A percentile compares a stretch with the other conserved stretches of the same genome.
Conservation (phyloP, 2,888 invertebrate species). For the Gymnosoma rotundatum region DNA sequence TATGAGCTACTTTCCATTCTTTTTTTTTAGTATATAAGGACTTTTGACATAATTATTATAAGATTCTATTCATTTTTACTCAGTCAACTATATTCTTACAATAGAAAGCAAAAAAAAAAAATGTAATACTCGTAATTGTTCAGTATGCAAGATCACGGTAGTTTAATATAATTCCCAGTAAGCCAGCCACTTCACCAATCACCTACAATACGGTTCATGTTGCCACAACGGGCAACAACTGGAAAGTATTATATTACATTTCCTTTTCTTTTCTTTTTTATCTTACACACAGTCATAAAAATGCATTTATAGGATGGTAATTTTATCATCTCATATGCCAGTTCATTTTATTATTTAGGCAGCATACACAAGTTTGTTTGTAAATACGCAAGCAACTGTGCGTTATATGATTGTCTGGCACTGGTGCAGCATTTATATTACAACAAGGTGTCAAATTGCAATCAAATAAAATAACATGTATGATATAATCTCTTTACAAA, state of each 20-base stretch:
- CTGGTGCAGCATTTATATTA: neutral
- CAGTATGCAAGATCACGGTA: too few species aligned
- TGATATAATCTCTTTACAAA: slow-evolving; percentile 14
- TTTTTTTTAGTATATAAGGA: too few species aligned
- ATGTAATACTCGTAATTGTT: too few species aligned
- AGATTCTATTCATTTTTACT: too few species aligned
- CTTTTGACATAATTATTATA: too few species aligned
- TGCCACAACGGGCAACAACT: neutral
- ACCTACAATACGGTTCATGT: too few species aligned
- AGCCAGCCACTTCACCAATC: too few species aligned
- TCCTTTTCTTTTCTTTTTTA: slow-evolving; percentile 15
- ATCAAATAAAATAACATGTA: slow-evolving; percentile 13
- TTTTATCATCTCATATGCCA: slow-evolving; percentile 9
- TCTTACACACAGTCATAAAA: slow-evolving; percentile 32
- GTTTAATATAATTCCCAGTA: too few species aligned
- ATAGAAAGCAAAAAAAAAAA: too few species aligned
- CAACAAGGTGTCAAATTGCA: slow-evolving; percentile 43
- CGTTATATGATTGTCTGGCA: slow-evolving; percentile 8
- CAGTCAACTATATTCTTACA: too few species aligned
- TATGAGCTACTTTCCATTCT: too few species aligned
- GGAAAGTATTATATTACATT: slow-evolving; percentile 25
- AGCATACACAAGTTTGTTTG: neutral
- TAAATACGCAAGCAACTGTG: neutral
- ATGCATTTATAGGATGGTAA: slow-evolving; percentile 32
- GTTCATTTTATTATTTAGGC: slow-evolving; percentile 10